These are phyloP conservation scores for Thunnus albacares DNA, from an alignment of 2,797 vertebrate species.

Conservation along the genomic window DNA sequence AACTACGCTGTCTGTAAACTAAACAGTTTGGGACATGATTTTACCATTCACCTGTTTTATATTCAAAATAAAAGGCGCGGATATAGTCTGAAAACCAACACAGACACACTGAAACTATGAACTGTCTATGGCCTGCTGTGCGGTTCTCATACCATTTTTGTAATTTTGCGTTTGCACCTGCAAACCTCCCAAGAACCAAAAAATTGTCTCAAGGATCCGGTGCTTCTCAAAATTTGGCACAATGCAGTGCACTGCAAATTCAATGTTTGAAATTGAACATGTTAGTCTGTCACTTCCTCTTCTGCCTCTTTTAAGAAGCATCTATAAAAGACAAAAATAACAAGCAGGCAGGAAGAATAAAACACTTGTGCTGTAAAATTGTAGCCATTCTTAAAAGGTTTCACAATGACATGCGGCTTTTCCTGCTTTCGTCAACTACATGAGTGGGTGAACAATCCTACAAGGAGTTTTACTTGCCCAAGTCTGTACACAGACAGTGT, in stretches of 20 bases:
- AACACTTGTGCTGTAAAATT: neutral
- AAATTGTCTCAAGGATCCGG: neutral
- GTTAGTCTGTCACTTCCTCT: conserved; percentile 12
- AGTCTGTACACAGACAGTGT: neutral
- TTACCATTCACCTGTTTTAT: neutral
- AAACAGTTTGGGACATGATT: conserved; percentile 1
- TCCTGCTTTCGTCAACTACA: neutral
- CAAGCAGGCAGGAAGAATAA: neutral
- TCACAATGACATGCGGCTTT: neutral
- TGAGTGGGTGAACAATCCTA: no score
- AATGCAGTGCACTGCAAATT: no score
- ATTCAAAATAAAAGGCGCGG: neutral
- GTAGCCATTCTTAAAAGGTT: no score
- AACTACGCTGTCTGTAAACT: neutral
- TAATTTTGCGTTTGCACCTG: no score
- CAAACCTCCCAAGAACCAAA: conserved; percentile 9
- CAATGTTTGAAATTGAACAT: no score
- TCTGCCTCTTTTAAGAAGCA: neutral
- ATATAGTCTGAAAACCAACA: neutral
- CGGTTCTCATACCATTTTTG: no score
- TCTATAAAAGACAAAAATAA: neutral
- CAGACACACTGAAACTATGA: neutral
- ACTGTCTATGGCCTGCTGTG: no score
- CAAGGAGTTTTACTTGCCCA: neutral
- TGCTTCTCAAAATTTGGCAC: neutral